Conservation (phyloP, 2,888 invertebrate species). For the Chrysolina haemoptera region DNA sequence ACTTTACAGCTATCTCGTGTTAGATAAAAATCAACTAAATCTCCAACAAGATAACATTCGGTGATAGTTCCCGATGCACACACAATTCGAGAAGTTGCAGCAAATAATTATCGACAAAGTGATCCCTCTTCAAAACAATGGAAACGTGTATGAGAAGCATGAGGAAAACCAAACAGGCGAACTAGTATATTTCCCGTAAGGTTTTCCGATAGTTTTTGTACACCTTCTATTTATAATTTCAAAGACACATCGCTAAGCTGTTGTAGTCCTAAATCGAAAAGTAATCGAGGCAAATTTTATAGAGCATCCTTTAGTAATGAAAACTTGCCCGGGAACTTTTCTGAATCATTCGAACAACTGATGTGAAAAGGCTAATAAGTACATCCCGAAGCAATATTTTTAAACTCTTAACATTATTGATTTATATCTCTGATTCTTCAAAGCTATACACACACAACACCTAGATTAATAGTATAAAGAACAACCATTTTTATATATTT, state of each 20-base stretch:
- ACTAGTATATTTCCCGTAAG: slow-evolving; percentile 48
- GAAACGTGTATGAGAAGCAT: slow-evolving; percentile 36
- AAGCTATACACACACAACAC: slow-evolving; percentile 69
- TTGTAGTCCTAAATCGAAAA: slow-evolving; percentile 48
- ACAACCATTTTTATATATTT: slow-evolving; percentile 64
- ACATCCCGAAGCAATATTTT: slow-evolving; percentile 54
- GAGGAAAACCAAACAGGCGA: slow-evolving; percentile 43
- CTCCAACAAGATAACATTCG: slow-evolving; percentile 56
- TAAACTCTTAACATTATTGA: slow-evolving; percentile 48
- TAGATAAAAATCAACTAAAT: slow-evolving; percentile 51
- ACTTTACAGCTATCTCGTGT: slow-evolving; percentile 54
- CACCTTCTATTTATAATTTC: slow-evolving; percentile 57
- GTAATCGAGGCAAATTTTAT: slow-evolving; percentile 38
- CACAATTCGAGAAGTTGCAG: slow-evolving; percentile 62
- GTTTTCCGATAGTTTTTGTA: slow-evolving; percentile 56
- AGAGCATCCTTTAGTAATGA: slow-evolving; percentile 42
- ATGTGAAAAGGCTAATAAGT: slow-evolving; percentile 55
- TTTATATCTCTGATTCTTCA: slow-evolving; percentile 50
- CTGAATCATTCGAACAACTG: slow-evolving; percentile 32
- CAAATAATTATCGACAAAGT: slow-evolving; percentile 55
- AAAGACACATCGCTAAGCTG: slow-evolving; percentile 59
- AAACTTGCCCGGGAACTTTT: slow-evolving; percentile 44
- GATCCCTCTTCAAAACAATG: slow-evolving; percentile 29
- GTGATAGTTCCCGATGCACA: slow-evolving; percentile 64
- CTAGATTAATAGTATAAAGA: slow-evolving; percentile 69